Conservation (phyloP, 1,140 invertebrate species). For the Uloborus diversus region DNA sequence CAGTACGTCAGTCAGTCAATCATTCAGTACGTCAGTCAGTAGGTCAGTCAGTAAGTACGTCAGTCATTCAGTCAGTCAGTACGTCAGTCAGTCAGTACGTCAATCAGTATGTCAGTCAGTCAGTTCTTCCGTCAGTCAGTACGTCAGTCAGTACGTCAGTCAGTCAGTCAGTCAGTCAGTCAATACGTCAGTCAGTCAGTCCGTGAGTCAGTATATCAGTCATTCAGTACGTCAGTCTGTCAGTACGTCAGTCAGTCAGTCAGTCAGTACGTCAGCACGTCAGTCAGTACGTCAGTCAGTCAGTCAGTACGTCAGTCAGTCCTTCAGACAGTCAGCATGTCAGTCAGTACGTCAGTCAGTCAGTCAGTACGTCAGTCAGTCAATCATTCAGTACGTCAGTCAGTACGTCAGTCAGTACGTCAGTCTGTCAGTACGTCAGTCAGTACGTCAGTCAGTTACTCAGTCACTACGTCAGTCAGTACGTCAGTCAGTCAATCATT, state of each 20-base stretch:
- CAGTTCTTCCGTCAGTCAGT: not conserved
- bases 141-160: not conserved
- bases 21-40: not conserved
- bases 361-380: not conserved
- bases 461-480: not conserved
- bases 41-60: not conserved
- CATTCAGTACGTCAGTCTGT: not conserved
- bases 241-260: not conserved
- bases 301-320: not conserved
- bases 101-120: not conserved
- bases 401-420: not conserved
- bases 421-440: not conserved
- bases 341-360: not conserved
- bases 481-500: not conserved
- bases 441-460: not conserved
- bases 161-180: not conserved
- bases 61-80: not conserved
- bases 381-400: not conserved
- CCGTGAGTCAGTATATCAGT: not conserved
- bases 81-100: not conserved
- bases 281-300: not conserved
- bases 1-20: not conserved
- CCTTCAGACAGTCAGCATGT: not conserved
- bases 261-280: not conserved
- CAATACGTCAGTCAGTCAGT: not conserved